Percentiles rank a stretch among this genome's conserved stretches.
Conservation (phyloP, 2,797 vertebrate species). For the Alcedo atthis region DNA sequence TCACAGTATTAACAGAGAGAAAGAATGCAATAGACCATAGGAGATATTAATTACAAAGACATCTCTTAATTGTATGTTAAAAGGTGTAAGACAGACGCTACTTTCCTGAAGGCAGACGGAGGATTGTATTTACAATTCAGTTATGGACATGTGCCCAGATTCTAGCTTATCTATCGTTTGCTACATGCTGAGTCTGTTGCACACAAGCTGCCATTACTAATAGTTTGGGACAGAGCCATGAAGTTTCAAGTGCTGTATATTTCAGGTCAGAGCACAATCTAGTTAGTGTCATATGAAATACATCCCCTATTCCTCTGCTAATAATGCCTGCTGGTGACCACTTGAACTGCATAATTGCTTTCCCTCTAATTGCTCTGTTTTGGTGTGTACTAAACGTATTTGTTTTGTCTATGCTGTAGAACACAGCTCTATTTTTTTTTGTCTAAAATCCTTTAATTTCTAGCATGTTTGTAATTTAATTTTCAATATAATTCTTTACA, state of each 20-base stretch:
- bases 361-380: background rate
- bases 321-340: slow-evolving; percentile 25
- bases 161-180: slow-evolving; percentile 59
- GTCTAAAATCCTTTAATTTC: background rate
- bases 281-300: background rate
- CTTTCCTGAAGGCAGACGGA: slow-evolving; percentile 26
- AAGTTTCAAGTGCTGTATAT: slow-evolving; percentile 15
- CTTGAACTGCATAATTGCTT: background rate
- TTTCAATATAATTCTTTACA: background rate
- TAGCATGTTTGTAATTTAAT: background rate
- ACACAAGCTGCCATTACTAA: slow-evolving; percentile 59
- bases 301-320: background rate
- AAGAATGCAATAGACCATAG: background rate
- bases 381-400: background rate
- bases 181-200: slow-evolving; percentile 48
- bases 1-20: background rate
- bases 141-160: slow-evolving; percentile 33
- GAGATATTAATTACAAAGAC: slow-evolving; percentile 45
- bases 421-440: background rate
- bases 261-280: slow-evolving; percentile 40
- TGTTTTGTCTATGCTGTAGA: background rate
- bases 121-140: slow-evolving; percentile 55
- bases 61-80: slow-evolving; percentile 35
- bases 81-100: background rate
- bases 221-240: slow-evolving; percentile 44